These are phyloP conservation scores for Geothlypis trichas DNA, from an alignment of 2,113 vertebrate species.

Conservation along the genomic window DNA sequence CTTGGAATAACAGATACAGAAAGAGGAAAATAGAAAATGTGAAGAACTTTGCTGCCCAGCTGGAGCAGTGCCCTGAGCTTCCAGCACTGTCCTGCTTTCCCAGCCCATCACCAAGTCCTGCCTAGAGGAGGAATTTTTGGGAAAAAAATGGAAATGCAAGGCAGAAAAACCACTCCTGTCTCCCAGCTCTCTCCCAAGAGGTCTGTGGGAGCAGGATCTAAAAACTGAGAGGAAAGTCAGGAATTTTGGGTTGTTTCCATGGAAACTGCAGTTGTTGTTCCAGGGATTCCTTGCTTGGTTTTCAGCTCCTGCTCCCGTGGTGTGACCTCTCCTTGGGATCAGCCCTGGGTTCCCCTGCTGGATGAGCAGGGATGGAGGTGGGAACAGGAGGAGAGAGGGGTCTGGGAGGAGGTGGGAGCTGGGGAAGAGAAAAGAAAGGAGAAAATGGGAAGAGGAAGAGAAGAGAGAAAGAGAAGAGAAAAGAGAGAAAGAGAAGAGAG, in stretches of 20 bases:
- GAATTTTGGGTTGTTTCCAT: neutral
- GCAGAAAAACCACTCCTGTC: neutral
- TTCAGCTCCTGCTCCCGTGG: neutral
- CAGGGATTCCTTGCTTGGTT: neutral
- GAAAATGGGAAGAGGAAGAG: no score
- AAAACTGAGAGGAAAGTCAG: neutral
- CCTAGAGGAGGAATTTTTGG: neutral
- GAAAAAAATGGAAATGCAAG: neutral
- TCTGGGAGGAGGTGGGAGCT: neutral
- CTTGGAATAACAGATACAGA: neutral
- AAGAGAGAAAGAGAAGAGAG: no score
- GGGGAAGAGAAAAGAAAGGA: no score
- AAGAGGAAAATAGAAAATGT: neutral
- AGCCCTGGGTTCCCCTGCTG: neutral
- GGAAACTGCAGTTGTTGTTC: neutral
- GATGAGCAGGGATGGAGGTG: neutral
- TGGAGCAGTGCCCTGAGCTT: neutral
- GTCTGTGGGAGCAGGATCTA: neutral
- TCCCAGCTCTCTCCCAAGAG: neutral
- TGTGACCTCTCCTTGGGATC: neutral
- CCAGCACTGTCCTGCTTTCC: neutral
- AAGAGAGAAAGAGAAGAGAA: neutral
- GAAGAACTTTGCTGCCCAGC: neutral
- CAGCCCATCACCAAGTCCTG: neutral
- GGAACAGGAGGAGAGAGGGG: fast-evolving